Evolutionary conservation across 1,140 invertebrate species (phyloP), one percentile per base, ranked within the genome.

Genomic region (Trypoxylus dichotomus): DNA sequence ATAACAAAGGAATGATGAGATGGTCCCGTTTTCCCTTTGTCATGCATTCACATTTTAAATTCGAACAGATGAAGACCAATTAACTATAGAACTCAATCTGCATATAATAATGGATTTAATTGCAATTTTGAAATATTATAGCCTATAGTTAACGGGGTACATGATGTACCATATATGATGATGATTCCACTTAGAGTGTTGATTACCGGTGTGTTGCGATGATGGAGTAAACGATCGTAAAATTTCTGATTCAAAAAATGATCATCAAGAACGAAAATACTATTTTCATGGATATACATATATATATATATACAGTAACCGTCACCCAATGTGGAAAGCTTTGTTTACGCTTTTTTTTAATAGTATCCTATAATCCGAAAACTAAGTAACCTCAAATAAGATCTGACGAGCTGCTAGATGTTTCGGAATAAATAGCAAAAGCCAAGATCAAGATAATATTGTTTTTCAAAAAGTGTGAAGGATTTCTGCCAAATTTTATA

Each of bases 21-120:
- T 54, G 47, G 32, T 7, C 15, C 47, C 47, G 47, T 54, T 54
- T 54, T 54, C 47, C 47, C 32, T 19, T 54, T 19, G 47, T 54
- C 47, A 54, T 54, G 47, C 47, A 54, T 54, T n/a, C 47, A 54
- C 47, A 54, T 54, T n/a, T 54, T 54, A 54, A 19, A 54, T 54
- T 19, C 7, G 15, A 54, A 37, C 32, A 8, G 32, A 19, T 54
- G 19, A 19, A n/a, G 19, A 2, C 19, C 47, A n/a, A 54, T 19
- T 19, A 54, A 19, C 15, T 54, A 19, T 19, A 54, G 15, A 6
- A 13, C 15, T 47, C 13, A 15, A 47, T 54, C 19, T 15, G 19
- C 15, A 6, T n/a, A n/a, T 15, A 1, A 54, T 3, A n/a, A 19
- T 2, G 19, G 15, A 54, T n/a, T 54, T 54, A 6, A 1, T 54